A percentile compares a stretch with the other conserved stretches of the same genome.
phyloP scores from a whole-genome alignment of 2,113 vertebrate species.

The Conger conger region DNA sequence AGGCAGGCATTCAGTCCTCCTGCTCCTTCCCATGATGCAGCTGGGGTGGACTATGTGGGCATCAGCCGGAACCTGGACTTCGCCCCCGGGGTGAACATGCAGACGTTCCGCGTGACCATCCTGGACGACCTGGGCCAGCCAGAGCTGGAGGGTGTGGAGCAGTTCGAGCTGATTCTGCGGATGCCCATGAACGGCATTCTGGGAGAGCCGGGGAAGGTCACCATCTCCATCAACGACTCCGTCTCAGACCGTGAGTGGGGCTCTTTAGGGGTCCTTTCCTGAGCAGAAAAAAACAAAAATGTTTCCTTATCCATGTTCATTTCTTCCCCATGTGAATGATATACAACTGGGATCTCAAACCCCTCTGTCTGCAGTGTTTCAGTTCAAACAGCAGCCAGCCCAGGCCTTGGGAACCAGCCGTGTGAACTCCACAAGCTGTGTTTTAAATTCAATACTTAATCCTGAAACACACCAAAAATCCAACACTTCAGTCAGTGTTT shows the following conservation, averaged over 20 bases:
- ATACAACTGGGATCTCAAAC: too few species aligned
- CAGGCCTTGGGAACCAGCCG: too few species aligned
- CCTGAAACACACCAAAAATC: too few species aligned
- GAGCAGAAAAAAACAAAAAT: too few species aligned
- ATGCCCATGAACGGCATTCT: slow-evolving; percentile 89
- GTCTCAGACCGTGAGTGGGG: slow-evolving; percentile 83
- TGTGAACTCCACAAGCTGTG: too few species aligned
- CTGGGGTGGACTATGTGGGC: slow-evolving; percentile 89
- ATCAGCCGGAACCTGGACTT: slow-evolving; percentile 91
- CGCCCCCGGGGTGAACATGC: slow-evolving; percentile 85
- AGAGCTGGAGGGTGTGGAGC: slow-evolving; percentile 85
- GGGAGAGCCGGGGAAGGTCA: slow-evolving; percentile 81
- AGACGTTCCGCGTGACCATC: slow-evolving; percentile 79
- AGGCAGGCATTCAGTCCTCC: background rate
- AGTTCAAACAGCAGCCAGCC: too few species aligned
- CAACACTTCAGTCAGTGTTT: too few species aligned
- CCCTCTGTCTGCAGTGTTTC: too few species aligned
- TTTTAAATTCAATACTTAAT: too few species aligned
- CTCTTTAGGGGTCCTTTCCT: background rate
- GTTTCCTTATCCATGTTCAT: too few species aligned
- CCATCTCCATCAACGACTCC: slow-evolving; percentile 85
- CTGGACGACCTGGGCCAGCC: slow-evolving; percentile 92
- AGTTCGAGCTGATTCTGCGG: slow-evolving; percentile 83
- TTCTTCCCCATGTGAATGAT: too few species aligned
- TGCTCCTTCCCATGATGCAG: slow-evolving; percentile 55